Evolutionary conservation across 1,140 invertebrate genomes (phyloP), one percentile per base, ranked within the genome.

Genomic region (Ooceraea biroi): DNA sequence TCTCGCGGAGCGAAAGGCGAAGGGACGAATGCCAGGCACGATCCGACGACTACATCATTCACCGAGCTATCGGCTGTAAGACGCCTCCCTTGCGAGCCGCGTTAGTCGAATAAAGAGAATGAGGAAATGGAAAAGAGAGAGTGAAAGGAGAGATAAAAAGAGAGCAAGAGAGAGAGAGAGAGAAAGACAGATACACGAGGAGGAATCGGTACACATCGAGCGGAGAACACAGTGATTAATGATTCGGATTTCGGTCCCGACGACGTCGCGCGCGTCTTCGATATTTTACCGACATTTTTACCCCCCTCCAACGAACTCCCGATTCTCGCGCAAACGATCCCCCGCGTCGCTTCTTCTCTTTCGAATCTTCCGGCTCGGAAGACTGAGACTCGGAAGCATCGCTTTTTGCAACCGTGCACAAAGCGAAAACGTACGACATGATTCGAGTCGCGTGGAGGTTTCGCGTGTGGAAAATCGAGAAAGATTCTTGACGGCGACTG

Each of bases 21-120:
- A 69, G 71, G 76, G 65, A 84, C 55, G 74, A 84, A 84, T 84
- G 83, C 76, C 48, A 30, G 46, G 83, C 83, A 84, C 76, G 83
- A 84, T 80, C 30, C 83, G 61, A 82, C 83, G 83, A 78, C 76
- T 84, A 84, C 83, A 84, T 84, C 83, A 84, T 84, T 84, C 83
- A 84, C 74, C 76, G 44, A 61, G 55, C 83, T 84, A 84, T 84
- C 83, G 76, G 48, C 30, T 84, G 74, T 69, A 60, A 84, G 74
- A 68, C 52, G 74, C 74, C 80, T 80, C 65, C 30, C 30, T 48
- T 7, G 41, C 14, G 30, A 61, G 22, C 36, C 36, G 30, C 76
- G 11, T 44, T 36, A 14, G 25, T 55, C 74, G 50, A 57, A 80
- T 57, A 69, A 80, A 80, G 65, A 69, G 65, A 69, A 12, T 7